Evolutionary conservation across 2,113 vertebrate species (phyloP), one percentile per base, ranked within the genome.

Genomic region (Balaenoptera acutorostrata): DNA sequence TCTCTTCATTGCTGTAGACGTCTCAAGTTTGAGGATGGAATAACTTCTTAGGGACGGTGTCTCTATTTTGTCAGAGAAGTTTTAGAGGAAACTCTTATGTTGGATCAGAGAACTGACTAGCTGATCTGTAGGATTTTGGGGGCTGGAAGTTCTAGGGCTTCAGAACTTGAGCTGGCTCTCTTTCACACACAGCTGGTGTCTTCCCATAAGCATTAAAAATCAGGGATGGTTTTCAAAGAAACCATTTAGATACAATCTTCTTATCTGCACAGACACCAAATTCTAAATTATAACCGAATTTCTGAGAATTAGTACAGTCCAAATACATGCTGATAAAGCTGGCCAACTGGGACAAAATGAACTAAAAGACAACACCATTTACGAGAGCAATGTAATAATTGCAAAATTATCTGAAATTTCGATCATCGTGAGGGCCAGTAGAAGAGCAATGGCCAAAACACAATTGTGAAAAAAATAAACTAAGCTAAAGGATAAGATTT

Each of bases 361-460:
- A 89, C 55, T 44, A 57, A 96, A 93, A 86, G 90, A 61, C 44
- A 81, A 64, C 8, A 57, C 14, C 82, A 31, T 97, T 97, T 96
- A 86, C 57, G 74, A 95, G 93, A 97, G 68, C 71, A 93, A 71
- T 72, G 66, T 39, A 93, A 82, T 52, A 10, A 66, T 0, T 95
- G 66, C 63, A 94, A 92, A 95, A 93, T 89, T 87, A 90, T 25
- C 87, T 95, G 68, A 93, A 75, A 93, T 93, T 95, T 0, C 90
- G 92, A 64, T 27, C 44, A 68, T 31, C 4, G 92, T 33, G 27
- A 74, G 88, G n/a, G 18, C 52, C 66, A 63, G 75, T 0, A 84
- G 63, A 87, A 86, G 52, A 91, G 69, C 44, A 18, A 78, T 3
- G 72, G 88, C 52, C 61, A 85, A 84, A 95, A 63, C 29, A 92